Conservation (phyloP, 2,797 vertebrate species). For the Gobionotothen gibberifrons region DNA sequence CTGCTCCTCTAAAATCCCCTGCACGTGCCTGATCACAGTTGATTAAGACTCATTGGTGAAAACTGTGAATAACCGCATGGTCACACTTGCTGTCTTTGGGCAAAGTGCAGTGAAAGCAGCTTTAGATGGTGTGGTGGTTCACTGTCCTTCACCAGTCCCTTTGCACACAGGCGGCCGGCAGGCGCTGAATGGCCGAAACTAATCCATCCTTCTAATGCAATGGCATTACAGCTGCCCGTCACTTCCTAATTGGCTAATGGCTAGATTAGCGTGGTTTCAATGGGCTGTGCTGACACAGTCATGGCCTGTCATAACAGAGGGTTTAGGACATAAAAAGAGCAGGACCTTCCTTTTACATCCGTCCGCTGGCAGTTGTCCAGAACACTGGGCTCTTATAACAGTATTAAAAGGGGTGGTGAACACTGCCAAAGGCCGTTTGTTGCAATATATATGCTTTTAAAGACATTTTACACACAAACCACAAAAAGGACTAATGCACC, state of each 20-base stretch:
- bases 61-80: slow-evolving; percentile 57
- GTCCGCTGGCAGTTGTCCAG: slow-evolving; percentile 37
- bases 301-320: slow-evolving; percentile 70
- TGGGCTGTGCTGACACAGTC: slow-evolving; percentile 76
- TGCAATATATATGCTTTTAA: neutral
- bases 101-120: slow-evolving; percentile 76
- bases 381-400: slow-evolving; percentile 21
- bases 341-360: slow-evolving; percentile 16
- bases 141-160: slow-evolving; percentile 53
- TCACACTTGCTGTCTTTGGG: slow-evolving; percentile 17
- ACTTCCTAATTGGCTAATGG: slow-evolving; percentile 86
- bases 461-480: neutral
- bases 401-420: slow-evolving; percentile 7
- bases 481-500: neutral
- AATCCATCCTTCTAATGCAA: slow-evolving; percentile 81
- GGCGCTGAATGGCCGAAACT: slow-evolving; percentile 71
- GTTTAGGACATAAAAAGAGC: slow-evolving; percentile 63
- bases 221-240: slow-evolving; percentile 74
- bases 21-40: slow-evolving; percentile 23
- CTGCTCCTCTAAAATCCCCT: no score
- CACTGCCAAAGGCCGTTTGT: neutral
- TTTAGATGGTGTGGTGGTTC: slow-evolving; percentile 44
- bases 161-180: slow-evolving; percentile 58
- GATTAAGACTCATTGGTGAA: slow-evolving; percentile 62
- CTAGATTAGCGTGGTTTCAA: slow-evolving; percentile 81